phyloP scores from a whole-genome alignment of 1,140 invertebrate species.

The Anoplophora glabripennis region DNA sequence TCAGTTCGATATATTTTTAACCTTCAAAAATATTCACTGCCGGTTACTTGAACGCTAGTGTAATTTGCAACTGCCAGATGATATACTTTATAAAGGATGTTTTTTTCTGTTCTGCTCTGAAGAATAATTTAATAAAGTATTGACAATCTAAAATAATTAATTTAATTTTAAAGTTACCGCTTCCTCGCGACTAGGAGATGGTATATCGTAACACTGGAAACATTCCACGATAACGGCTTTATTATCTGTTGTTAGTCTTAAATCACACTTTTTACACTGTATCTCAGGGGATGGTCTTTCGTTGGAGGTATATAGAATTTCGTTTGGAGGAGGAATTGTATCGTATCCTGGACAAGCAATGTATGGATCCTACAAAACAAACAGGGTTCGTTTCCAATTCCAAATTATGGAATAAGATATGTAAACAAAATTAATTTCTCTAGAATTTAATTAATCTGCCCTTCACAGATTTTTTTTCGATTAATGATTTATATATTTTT shows the following conservation, averaged over 20 bases:
- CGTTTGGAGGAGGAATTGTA: slow-evolving; percentile 10
- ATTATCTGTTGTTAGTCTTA: slow-evolving; percentile 28
- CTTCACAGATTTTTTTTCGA: not conserved
- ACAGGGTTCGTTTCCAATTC: not conserved
- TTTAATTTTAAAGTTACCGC: not conserved
- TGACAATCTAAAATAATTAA: too few species aligned
- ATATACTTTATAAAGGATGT: slow-evolving; percentile 24
- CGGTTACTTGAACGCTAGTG: slow-evolving; percentile 13
- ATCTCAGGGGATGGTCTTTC: slow-evolving; percentile 11
- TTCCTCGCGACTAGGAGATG: slow-evolving; percentile 4
- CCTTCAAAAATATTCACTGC: slow-evolving; percentile 9
- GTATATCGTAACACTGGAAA: slow-evolving; percentile 29
- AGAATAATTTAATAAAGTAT: slow-evolving; percentile 14
- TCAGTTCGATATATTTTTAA: too few species aligned
- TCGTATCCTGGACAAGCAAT: slow-evolving; percentile 7
- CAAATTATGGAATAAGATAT: not conserved
- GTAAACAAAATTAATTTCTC: not conserved
- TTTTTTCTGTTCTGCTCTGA: slow-evolving; percentile 24
- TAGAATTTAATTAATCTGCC: not conserved
- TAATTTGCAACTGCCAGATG: slow-evolving; percentile 32
- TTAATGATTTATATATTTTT: not conserved
- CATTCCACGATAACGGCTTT: slow-evolving; percentile 30
- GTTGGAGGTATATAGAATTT: not conserved
- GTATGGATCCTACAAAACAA: slow-evolving; percentile 12
- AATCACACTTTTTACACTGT: slow-evolving; percentile 32